Evolutionary conservation across 2,888 invertebrate species (phyloP).

Genomic region (Andrena fulva): DNA sequence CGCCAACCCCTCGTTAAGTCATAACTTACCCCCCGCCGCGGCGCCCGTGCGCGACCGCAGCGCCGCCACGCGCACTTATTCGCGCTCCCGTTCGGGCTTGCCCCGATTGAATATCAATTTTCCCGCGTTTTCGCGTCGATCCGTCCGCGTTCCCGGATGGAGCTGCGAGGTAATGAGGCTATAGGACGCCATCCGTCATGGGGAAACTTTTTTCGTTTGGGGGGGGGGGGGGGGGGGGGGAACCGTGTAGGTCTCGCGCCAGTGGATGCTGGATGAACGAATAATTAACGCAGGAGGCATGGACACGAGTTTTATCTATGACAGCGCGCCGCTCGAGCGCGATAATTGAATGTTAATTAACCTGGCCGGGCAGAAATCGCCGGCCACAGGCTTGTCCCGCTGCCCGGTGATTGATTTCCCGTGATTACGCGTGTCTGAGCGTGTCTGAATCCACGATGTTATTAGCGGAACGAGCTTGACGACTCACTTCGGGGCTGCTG

Average conservation of each 20-base stretch:
- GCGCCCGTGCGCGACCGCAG: conserved; percentile 16
- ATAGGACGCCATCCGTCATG: background rate
- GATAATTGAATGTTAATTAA: conserved; percentile 51
- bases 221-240: too few species aligned
- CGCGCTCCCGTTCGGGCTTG: conserved; percentile 50
- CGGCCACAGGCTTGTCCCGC: background rate
- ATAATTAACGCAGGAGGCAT: background rate
- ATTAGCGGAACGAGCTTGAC: background rate
- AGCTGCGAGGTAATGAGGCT: background rate
- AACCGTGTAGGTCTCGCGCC: background rate
- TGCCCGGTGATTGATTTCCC: conserved; percentile 14
- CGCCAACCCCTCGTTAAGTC: conserved; percentile 85
- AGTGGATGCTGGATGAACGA: background rate
- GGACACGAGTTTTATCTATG: conserved; percentile 25
- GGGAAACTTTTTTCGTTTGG: background rate
- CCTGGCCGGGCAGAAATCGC: conserved; percentile 14
- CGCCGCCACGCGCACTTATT: conserved; percentile 58
- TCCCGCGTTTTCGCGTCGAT: background rate
- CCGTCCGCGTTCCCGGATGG: background rate
- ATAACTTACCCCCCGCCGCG: conserved; percentile 82
- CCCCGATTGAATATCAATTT: conserved; percentile 71
- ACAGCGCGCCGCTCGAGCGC: conserved; percentile 17
- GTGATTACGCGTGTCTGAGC: conserved; percentile 13
- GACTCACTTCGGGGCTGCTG: background rate
- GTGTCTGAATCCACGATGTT: conserved; percentile 20